Conservation (phyloP, 2,888 invertebrate genomes). For the Trileptium ribeirensis region DNA sequence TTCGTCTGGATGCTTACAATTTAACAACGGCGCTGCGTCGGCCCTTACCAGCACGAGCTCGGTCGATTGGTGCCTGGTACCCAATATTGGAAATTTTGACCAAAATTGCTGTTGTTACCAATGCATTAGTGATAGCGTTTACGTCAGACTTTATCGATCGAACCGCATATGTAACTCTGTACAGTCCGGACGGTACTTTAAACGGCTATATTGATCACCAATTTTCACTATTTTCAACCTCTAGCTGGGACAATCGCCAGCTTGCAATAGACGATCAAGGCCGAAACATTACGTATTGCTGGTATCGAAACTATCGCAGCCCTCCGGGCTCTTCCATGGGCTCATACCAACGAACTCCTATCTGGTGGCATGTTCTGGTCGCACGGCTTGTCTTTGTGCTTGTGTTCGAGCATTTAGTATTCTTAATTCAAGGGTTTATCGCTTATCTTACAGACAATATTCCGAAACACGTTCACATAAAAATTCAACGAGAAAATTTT, state of each 20-base stretch:
- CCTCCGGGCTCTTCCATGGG: not conserved
- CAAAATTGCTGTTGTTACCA: constrained; percentile 81
- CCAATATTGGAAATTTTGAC: constrained; percentile 81
- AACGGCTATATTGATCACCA: constrained; percentile 11
- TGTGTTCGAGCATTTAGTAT: constrained; percentile 69
- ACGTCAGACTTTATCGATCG: too few species aligned
- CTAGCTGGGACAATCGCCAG: not conserved
- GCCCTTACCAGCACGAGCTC: too few species aligned
- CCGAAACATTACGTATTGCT: not conserved
- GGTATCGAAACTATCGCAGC: constrained; percentile 5
- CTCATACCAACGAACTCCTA: constrained; percentile 44
- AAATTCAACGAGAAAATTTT: constrained; percentile 70
- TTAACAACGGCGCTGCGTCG: constrained; percentile 73
- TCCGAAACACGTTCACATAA: constrained; percentile 69
- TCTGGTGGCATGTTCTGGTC: constrained; percentile 83
- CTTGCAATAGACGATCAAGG: not conserved
- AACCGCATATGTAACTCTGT: constrained; percentile 65
- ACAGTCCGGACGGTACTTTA: not conserved
- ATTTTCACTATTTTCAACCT: not conserved
- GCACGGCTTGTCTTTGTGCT: constrained; percentile 80
- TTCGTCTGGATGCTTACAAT: too few species aligned
- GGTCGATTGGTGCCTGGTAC: constrained; percentile 55
- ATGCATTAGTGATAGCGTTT: too few species aligned
- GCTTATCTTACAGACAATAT: constrained; percentile 79
- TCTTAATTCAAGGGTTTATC: constrained; percentile 75